Evolutionary conservation across 53 echinoderm and acorn worm genomes (phyloP).

Genomic region (Astropecten irregularis): DNA sequence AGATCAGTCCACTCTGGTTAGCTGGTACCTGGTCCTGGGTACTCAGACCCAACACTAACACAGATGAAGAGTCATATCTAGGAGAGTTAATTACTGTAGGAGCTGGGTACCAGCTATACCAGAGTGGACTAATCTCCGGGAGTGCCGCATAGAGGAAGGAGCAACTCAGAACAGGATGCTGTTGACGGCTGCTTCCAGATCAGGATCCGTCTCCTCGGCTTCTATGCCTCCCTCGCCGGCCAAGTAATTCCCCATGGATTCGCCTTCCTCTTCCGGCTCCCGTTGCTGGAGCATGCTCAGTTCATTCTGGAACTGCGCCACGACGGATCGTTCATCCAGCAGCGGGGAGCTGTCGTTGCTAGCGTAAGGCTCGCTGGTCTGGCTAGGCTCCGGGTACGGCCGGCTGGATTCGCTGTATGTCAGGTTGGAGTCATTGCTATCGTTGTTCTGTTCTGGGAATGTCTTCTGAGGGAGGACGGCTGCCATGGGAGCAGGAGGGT

Average conservation of each 20-base stretch:
- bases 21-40: too few species aligned
- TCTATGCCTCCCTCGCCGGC: background rate
- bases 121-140: too few species aligned
- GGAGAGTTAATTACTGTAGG: too few species aligned
- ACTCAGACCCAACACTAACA: too few species aligned
- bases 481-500: constrained; percentile 12
- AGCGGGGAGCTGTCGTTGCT: background rate
- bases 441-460: background rate
- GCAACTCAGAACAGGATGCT: constrained; percentile 69
- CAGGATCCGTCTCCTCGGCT: constrained; percentile 56
- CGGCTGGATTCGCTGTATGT: background rate
- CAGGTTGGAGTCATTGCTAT: background rate
- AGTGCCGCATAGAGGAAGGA: too few species aligned
- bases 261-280: background rate
- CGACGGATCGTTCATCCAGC: constrained; percentile 42
- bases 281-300: constrained; percentile 52
- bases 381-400: background rate
- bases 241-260: background rate
- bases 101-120: too few species aligned
- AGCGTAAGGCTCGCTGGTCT: background rate
- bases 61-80: too few species aligned
- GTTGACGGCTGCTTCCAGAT: constrained; percentile 77
- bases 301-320: constrained; percentile 57
- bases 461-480: background rate
- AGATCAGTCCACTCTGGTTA: too few species aligned